A percentile compares a stretch with the other conserved stretches of the same genome.
Conservation (phyloP, 1,140 invertebrate genomes). For the Globodera ellingtonae region DNA sequence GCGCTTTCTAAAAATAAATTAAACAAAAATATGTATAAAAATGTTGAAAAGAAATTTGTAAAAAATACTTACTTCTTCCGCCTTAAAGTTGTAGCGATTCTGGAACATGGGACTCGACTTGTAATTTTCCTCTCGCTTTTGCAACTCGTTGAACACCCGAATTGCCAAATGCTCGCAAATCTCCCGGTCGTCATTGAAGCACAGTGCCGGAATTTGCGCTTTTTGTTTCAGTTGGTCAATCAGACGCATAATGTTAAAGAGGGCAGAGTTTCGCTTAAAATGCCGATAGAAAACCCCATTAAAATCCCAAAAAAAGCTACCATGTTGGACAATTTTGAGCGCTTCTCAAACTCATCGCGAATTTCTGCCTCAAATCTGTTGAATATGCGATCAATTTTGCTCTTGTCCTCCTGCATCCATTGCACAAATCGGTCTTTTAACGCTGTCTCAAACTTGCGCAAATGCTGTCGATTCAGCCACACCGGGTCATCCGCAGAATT, state of each 20-base stretch:
- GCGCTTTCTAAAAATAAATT: slow-evolving; percentile 39
- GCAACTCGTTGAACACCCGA: slow-evolving; percentile 51
- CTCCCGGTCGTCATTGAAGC: slow-evolving; percentile 63
- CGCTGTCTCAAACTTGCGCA: slow-evolving; percentile 53
- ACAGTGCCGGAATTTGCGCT: slow-evolving; percentile 58
- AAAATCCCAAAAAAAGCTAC: slow-evolving; percentile 34
- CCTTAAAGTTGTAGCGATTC: slow-evolving; percentile 51
- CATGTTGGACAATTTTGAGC: slow-evolving; percentile 61
- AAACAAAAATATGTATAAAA: slow-evolving; percentile 23
- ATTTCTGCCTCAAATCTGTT: slow-evolving; percentile 50
- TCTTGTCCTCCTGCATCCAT: slow-evolving; percentile 57
- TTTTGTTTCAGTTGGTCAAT: slow-evolving; percentile 56
- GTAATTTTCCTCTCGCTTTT: slow-evolving; percentile 47
- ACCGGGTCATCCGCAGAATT: slow-evolving; percentile 31
- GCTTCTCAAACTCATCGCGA: slow-evolving; percentile 57
- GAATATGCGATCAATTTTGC: slow-evolving; percentile 56
- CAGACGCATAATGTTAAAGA: slow-evolving; percentile 58
- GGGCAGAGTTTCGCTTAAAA: slow-evolving; percentile 48
- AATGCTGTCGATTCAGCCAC: slow-evolving; percentile 54
- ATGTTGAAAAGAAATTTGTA: too few relatives aligned
- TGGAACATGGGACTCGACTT: slow-evolving; percentile 59
- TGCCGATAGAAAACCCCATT: background rate
- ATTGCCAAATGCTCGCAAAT: slow-evolving; percentile 59
- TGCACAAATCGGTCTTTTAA: slow-evolving; percentile 60
- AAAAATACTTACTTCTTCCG: slow-evolving; percentile 44